Base-by-base conservation (phyloP, 2,113 vertebrate genomes). In the Vulpes lagopus region DNA sequence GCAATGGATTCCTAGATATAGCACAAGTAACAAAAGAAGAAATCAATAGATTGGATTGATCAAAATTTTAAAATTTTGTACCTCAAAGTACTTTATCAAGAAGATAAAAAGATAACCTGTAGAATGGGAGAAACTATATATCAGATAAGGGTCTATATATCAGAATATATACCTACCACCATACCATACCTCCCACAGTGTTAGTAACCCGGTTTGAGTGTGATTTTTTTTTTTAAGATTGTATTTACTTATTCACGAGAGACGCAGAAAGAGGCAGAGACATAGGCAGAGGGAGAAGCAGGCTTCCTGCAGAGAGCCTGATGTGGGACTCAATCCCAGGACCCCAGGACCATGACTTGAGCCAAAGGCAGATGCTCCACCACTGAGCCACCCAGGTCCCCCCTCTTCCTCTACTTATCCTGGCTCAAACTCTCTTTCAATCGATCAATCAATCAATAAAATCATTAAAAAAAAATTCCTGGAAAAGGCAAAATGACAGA, bases 401-500 rank as follows among this genome's bases (percentile, higher is more conserved):
- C 43, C 43, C 65, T 27, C 30, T 32, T 30, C 65, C 65, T 32
- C 30, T 67, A 6, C 65, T 67, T 67, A 27, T 67, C 65, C 30
- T 15, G 6, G 30, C 65, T 67, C 65, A n/a, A 14, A 32, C 7
- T 1, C 65, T 67, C 65, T 67, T 8, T 67, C 32, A 60, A 8
- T 43, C 43, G 43, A 8, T 65, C 32, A 67, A 67, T 17, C 32
- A 67, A 32, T 67, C 16, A 67, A 67, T 67, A 67, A 67, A 67
- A 3, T n/a, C 30, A 16, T 67, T 32, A 43, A 43, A 43, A 43
- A n/a, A 67, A 67, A 67, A 16, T 8, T 67, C 87, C 71, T 76
- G 59, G 38, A 91, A 87, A 95, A 88, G 57, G 22, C 27, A 92
- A 57, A 79, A 57, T 30, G 85, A 84, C 6, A 95, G 49, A n/a